phyloP scores from a whole-genome alignment of 1,140 invertebrate species.

The Chionoecetes opilio region DNA sequence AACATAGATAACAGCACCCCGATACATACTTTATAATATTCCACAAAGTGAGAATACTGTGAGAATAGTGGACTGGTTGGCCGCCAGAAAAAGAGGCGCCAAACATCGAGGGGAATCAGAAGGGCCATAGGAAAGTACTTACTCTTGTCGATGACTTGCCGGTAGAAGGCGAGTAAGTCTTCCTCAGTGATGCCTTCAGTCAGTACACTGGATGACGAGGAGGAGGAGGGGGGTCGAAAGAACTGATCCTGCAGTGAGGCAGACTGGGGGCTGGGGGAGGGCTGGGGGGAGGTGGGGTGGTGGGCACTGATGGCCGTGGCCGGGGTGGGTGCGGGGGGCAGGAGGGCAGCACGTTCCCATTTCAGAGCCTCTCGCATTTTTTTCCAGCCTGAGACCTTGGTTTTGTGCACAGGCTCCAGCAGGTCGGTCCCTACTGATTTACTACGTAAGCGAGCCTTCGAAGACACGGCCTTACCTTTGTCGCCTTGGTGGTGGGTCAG shows the following conservation, averaged over 20 bases:
- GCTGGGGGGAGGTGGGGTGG: constrained; percentile 71
- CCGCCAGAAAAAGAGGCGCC: neutral
- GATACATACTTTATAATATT: neutral
- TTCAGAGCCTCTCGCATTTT: constrained; percentile 92
- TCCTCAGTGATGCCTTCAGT: constrained; percentile 75
- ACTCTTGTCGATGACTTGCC: constrained; percentile 69
- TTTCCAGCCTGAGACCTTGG: constrained; percentile 91
- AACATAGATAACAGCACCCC: neutral
- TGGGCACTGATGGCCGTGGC: constrained; percentile 82
- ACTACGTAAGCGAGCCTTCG: constrained; percentile 83
- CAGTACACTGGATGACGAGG: constrained; percentile 72
- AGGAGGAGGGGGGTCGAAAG: constrained; percentile 66
- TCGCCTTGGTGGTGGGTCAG: constrained; percentile 21
- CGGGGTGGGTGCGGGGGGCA: constrained; percentile 73
- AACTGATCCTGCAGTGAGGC: constrained; percentile 55
- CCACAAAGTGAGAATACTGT: too few species aligned
- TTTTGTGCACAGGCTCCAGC: constrained; percentile 77
- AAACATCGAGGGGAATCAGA: neutral
- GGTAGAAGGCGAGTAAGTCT: constrained; percentile 69
- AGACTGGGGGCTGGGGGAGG: constrained; percentile 68
- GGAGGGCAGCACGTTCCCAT: constrained; percentile 85
- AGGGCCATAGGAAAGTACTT: neutral
- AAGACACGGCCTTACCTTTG: constrained; percentile 75
- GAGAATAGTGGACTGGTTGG: neutral
- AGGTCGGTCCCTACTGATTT: constrained; percentile 85